Percentiles rank a stretch among this genome's conserved stretches.
phyloP scores from a whole-genome alignment of 2,113 vertebrate species.

The Odocoileus hemionus region DNA sequence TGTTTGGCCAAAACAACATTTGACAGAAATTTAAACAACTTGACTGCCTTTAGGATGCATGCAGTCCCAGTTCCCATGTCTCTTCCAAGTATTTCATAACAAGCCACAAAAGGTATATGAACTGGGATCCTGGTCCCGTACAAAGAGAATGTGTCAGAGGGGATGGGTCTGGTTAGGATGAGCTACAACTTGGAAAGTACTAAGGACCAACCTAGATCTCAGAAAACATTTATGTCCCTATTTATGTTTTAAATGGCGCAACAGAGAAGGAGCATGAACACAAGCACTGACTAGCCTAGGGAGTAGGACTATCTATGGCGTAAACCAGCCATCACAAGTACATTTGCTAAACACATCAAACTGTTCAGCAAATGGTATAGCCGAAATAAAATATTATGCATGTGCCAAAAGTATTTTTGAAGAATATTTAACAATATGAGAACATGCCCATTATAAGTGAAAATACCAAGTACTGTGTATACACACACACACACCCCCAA shows the following conservation, averaged over 20 bases:
- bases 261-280: neutral
- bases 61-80: neutral
- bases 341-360: neutral
- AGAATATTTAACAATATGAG: neutral
- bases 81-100: neutral
- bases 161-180: neutral
- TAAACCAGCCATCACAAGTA: neutral
- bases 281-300: neutral
- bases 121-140: neutral
- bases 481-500: neutral
- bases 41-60: neutral
- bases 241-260: neutral
- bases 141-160: neutral
- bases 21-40: conserved; percentile 28
- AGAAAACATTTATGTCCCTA: conserved; percentile 15
- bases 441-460: neutral
- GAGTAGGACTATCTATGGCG: neutral
- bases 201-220: neutral
- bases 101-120: neutral
- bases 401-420: neutral
- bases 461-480: neutral
- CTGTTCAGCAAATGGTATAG: neutral
- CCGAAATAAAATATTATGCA: neutral
- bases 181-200: neutral
- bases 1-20: neutral